Evolutionary conservation across 2,113 vertebrate species (phyloP).

Genomic region (Urocitellus parryii): DNA sequence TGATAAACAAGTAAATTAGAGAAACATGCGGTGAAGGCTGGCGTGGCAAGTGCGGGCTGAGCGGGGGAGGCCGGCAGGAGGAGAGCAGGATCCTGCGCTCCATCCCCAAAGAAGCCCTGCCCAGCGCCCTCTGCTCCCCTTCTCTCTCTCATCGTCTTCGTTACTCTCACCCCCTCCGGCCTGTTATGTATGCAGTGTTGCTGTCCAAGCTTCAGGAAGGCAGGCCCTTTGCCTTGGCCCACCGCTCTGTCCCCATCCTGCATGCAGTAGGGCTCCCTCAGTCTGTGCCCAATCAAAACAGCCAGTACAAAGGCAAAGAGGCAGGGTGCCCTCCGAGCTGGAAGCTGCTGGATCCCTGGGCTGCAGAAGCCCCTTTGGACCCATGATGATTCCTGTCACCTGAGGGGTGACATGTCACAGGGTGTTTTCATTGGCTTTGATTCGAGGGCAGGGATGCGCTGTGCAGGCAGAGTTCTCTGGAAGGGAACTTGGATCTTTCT

Average conservation of each 20-base stretch:
- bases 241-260: neutral
- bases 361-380: neutral
- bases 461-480: neutral
- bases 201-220: neutral
- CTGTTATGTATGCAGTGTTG: rapidly evolving
- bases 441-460: neutral
- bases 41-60: neutral
- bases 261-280: rapidly evolving
- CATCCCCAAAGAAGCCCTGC: rapidly evolving
- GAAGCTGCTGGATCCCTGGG: neutral
- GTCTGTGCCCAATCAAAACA: neutral
- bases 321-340: too few relatives aligned
- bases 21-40: too few relatives aligned
- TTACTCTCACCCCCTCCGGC: rapidly evolving
- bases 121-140: neutral
- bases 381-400: rapidly evolving
- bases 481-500: neutral
- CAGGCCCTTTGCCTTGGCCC: neutral
- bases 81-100: neutral
- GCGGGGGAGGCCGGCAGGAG: neutral
- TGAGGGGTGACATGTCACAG: neutral
- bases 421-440: neutral
- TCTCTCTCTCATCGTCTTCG: rapidly evolving
- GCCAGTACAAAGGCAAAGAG: neutral
- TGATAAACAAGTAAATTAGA: too few relatives aligned